Evolutionary conservation across 2,888 invertebrate species (phyloP).

Genomic region (Drepanosiphum platanoidis): DNA sequence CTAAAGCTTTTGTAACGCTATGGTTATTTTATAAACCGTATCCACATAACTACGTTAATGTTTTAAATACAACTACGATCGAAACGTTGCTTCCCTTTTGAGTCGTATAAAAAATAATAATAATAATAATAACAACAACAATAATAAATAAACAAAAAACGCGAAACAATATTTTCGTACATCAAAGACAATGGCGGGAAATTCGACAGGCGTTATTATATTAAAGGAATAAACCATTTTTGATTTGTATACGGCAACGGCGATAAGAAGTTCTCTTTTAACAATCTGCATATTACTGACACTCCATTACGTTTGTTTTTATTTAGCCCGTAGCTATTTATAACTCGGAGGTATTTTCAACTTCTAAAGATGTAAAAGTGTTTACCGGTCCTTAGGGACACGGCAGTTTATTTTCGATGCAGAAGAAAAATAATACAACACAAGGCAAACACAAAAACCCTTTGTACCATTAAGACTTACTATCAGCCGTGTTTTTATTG

Average conservation of each 20-base stretch:
- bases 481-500: conserved; percentile 41
- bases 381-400: conserved; percentile 46
- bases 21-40: not conserved
- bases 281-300: conserved; percentile 43
- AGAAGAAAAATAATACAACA: conserved; percentile 35
- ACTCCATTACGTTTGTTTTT: conserved; percentile 41
- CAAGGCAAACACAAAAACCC: conserved; percentile 38
- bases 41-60: not conserved
- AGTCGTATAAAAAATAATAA: not conserved
- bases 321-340: not conserved
- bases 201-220: not conserved
- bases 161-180: not conserved
- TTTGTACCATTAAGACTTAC: conserved; percentile 47
- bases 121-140: too few relatives aligned
- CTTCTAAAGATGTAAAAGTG: conserved; percentile 53
- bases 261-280: conserved; percentile 31
- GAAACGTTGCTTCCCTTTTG: not conserved
- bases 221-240: conserved; percentile 24
- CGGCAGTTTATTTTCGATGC: conserved; percentile 31
- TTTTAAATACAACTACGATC: not conserved
- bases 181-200: not conserved
- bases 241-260: conserved; percentile 23
- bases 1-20: not conserved
- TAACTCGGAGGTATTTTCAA: conserved; percentile 35
- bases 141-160: not conserved